Percentiles rank a stretch among this genome's conserved stretches.
Evolutionary conservation across 2,113 vertebrate genomes (phyloP).

Genomic region (Sula dactylatra): DNA sequence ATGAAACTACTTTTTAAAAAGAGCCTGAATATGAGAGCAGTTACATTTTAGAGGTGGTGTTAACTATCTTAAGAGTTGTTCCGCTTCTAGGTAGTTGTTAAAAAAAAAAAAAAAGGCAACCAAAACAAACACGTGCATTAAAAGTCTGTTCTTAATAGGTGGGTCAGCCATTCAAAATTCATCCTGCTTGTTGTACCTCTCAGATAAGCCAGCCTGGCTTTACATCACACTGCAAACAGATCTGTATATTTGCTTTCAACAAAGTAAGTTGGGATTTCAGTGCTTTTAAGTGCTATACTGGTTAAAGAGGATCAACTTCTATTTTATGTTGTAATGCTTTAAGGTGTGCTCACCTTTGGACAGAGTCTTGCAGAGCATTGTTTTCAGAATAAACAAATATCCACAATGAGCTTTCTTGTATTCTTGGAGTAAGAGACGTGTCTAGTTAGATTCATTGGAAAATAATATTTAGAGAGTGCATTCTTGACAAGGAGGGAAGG

Average conservation of each 20-base stretch:
- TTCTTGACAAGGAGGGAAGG: slow-evolving; percentile 1
- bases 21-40: not conserved
- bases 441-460: not conserved
- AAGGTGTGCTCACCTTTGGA: slow-evolving; percentile 5
- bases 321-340: not conserved
- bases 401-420: not conserved
- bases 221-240: slow-evolving; percentile 3
- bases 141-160: not conserved
- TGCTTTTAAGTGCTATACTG: not conserved
- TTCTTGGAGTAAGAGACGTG: not conserved
- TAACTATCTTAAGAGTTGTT: not conserved
- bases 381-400: slow-evolving; percentile 43
- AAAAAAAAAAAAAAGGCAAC: not conserved
- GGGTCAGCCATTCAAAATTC: not conserved
- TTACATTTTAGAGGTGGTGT: not conserved
- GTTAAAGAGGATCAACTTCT: not conserved
- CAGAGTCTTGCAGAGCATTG: not conserved
- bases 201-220: not conserved
- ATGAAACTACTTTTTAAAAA: not conserved
- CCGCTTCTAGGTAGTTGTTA: not conserved
- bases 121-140: not conserved
- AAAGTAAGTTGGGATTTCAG: not conserved
- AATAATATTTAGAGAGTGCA: not conserved
- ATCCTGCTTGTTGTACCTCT: not conserved
- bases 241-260: not conserved